A percentile compares a stretch with the other conserved stretches of the same genome.
Evolutionary conservation across 2,113 vertebrate species (phyloP).

Genomic region (Butorides virescens): DNA sequence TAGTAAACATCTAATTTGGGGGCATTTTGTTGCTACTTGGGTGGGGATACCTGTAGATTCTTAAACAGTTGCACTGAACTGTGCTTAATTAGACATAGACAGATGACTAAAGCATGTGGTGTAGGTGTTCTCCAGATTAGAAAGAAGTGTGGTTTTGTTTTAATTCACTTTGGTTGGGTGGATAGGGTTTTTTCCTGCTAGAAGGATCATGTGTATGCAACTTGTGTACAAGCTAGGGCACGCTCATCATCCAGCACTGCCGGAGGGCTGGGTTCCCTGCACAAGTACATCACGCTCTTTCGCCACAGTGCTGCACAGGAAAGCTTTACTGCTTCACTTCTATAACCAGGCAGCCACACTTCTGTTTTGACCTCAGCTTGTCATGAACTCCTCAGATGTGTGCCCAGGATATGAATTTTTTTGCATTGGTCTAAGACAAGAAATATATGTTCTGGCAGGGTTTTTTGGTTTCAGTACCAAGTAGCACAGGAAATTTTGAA

Average conservation of each 20-base stretch:
- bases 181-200: not conserved
- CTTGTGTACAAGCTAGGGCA: not conserved
- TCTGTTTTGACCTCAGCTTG: not conserved
- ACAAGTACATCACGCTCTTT: not conserved
- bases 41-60: not conserved
- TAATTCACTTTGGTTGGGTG: not conserved
- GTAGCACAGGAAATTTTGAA: not conserved
- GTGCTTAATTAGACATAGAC: not conserved
- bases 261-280: not conserved
- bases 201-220: not conserved
- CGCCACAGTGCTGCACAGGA: too few species aligned
- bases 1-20: not conserved
- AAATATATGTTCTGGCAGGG: not conserved
- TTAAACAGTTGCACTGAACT: not conserved
- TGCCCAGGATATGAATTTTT: not conserved
- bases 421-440: not conserved
- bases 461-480: not conserved
- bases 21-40: not conserved
- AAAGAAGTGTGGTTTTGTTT: not conserved
- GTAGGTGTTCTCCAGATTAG: not conserved
- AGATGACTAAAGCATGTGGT: not conserved
- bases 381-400: not conserved
- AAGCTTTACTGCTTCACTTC: not conserved
- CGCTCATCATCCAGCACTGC: not conserved
- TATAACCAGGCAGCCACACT: not conserved